Base-by-base conservation (phyloP, 2,888 invertebrate species). In the Nasonia oneida region DNA sequence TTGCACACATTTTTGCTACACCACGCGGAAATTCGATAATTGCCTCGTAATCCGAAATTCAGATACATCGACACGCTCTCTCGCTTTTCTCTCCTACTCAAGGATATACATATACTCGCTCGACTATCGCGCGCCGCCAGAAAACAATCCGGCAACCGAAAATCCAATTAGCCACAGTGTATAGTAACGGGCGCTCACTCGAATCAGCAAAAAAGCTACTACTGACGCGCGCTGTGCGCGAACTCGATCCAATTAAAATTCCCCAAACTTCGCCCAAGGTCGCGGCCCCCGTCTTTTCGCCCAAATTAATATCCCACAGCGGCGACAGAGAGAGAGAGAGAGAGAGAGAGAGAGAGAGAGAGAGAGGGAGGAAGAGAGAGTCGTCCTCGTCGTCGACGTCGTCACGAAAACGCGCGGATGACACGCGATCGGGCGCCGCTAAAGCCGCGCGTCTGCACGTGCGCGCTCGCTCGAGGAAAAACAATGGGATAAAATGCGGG, bases 381-480 rank as follows among this genome's bases (percentile, higher is more conserved):
- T 57, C 57, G 57, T 61, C 57, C n/a, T 61, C 57, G 18, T n/a
- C 57, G 18, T n/a, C 57, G 29, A 29, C 29, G 57, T 18, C 57
- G 75, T 71, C 77, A 81, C 71, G 61, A 73, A 77, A 83, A 86
- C 80, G 83, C 79, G 83, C 57, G 73, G 77, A 77, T 57, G 82
- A 84, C 86, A 83, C 82, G 86, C 84, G 73, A 87, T 61, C 39
- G 50, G 64, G 50, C 37, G 77, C 61, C 83, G 10, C 14, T 12
- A 57, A 5, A 23, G 57, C 53, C 57, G 80, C 47, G 50, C 29
- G 33, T 39, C 61, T 39, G 76, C 67, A 29, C 57, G 37, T 29
- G 73, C 71, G 83, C 86, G 82, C 79, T 82, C 81, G 83, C 74
- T 82, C 81, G 74, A 79, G 50, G 77, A 75, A 83, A 85, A 83